These are phyloP conservation scores for Callopanchax toddi DNA, from an alignment of 2,113 vertebrate genomes.

Conservation along the genomic window DNA sequence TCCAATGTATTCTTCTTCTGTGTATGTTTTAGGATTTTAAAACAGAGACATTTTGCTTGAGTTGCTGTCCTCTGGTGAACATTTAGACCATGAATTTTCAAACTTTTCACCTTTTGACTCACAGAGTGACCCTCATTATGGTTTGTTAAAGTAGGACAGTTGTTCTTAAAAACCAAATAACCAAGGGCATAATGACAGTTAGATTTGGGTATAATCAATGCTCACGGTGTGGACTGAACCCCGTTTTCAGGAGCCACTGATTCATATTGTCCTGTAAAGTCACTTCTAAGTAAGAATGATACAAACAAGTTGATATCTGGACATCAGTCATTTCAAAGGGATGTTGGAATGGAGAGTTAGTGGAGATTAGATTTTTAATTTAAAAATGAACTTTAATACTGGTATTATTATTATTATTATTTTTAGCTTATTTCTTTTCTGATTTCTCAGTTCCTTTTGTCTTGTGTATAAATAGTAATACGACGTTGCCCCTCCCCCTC, in stretches of 20 bases:
- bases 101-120: neutral
- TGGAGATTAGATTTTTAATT: conserved; percentile 22
- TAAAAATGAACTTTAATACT: conserved; percentile 12
- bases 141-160: no score
- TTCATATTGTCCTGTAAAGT: neutral
- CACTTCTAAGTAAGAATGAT: neutral
- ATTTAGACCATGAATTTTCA: neutral
- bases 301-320: no score
- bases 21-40: conserved; percentile 20
- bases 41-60: conserved; percentile 15
- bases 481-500: conserved; percentile 7
- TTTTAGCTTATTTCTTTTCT: conserved; percentile 19
- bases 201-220: no score
- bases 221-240: no score
- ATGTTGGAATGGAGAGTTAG: conserved; percentile 12
- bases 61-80: conserved; percentile 27
- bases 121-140: neutral
- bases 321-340: neutral
- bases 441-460: conserved; percentile 26
- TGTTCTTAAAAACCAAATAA: no score
- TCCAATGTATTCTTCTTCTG: conserved; percentile 43
- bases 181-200: neutral
- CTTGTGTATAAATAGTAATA: conserved; percentile 33
- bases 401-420: conserved; percentile 25
- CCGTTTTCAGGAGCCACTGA: no score